Conservation (phyloP, 2,797 vertebrate species). For the Chloroceryle inda region DNA sequence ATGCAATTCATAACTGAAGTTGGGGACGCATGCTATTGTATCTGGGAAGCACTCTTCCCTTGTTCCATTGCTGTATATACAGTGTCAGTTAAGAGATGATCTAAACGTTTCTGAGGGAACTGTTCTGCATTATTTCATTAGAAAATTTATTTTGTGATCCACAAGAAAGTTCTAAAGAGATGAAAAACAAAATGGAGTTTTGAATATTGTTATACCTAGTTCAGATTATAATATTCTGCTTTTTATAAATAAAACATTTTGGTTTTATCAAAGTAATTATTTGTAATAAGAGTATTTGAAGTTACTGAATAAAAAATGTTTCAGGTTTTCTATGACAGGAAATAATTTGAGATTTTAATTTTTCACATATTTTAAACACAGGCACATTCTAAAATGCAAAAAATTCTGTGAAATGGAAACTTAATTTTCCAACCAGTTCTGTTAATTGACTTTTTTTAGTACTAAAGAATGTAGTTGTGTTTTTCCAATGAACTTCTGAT, state of each 20-base stretch:
- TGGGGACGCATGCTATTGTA: not conserved
- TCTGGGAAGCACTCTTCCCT: not conserved
- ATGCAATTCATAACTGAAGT: not conserved
- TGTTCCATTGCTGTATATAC: accelerated
- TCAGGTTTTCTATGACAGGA: not conserved
- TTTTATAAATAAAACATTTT: conserved; percentile 60
- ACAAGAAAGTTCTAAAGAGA: not conserved
- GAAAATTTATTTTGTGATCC: not conserved
- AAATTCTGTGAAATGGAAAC: not conserved
- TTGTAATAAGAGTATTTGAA: conserved; percentile 51
- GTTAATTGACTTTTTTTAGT: not conserved
- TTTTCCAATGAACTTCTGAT: not conserved
- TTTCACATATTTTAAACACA: not conserved
- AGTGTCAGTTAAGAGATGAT: not conserved
- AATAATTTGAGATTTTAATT: conserved; percentile 5
- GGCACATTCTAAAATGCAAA: not conserved
- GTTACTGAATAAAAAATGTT: conserved; percentile 1
- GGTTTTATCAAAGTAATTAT: conserved; percentile 58
- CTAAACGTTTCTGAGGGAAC: not conserved
- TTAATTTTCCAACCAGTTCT: not conserved
- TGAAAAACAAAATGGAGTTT: conserved; percentile 20
- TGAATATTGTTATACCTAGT: not conserved
- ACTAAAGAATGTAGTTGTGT: not conserved
- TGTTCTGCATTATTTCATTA: not conserved
- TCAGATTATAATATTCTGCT: conserved; percentile 21